These are phyloP conservation scores for Talpa occidentalis DNA, from an alignment of 2,113 vertebrate species.

Conservation along the genomic window DNA sequence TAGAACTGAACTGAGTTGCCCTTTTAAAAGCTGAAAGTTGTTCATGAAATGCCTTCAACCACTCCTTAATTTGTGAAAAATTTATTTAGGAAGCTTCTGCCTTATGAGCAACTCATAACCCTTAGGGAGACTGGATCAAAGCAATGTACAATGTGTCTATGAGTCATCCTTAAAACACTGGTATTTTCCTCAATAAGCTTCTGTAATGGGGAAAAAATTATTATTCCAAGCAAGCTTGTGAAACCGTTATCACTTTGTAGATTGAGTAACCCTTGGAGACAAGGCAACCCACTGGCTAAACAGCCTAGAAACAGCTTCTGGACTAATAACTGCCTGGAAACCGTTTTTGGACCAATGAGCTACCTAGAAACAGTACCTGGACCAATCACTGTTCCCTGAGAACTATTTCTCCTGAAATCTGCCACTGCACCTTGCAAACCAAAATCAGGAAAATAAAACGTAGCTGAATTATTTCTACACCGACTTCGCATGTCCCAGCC, in stretches of 20 bases:
- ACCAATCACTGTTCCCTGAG: slow-evolving; percentile 68
- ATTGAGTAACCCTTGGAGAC: slow-evolving; percentile 75
- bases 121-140: neutral
- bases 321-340: slow-evolving; percentile 71
- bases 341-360: slow-evolving; percentile 56
- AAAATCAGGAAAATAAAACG: slow-evolving; percentile 61
- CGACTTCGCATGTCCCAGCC: neutral
- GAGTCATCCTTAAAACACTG: slow-evolving; percentile 63
- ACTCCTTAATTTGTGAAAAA: slow-evolving; percentile 10
- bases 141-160: slow-evolving; percentile 45
- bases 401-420: slow-evolving; percentile 60
- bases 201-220: slow-evolving; percentile 41
- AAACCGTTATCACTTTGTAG: slow-evolving; percentile 58
- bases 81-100: slow-evolving; percentile 1
- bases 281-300: slow-evolving; percentile 52
- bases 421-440: slow-evolving; percentile 61
- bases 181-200: slow-evolving; percentile 63
- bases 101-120: neutral
- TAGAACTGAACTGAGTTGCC: neutral
- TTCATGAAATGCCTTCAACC: neutral
- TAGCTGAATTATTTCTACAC: slow-evolving; percentile 40
- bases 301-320: slow-evolving; percentile 70
- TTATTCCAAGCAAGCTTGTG: slow-evolving; percentile 59
- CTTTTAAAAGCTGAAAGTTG: slow-evolving; percentile 43
- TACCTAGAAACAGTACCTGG: slow-evolving; percentile 58